Conservation (phyloP, 2,888 invertebrate species). For the Caradrina clavipalpis region DNA sequence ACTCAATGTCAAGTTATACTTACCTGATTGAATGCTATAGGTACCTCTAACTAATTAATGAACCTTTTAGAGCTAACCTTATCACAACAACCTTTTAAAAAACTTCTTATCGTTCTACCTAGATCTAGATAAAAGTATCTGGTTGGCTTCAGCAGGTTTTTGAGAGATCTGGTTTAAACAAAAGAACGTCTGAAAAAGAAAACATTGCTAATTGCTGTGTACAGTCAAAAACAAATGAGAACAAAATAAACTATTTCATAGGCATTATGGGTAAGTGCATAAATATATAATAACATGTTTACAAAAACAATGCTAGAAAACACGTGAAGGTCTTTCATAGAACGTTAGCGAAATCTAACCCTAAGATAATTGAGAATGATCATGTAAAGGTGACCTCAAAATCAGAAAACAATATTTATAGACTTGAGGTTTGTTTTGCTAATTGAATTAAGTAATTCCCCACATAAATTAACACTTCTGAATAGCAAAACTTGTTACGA, state of each 20-base stretch:
- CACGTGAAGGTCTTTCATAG: constrained; percentile 14
- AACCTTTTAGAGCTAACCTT: background rate
- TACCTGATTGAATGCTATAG: background rate
- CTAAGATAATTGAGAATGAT: background rate
- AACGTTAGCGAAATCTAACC: background rate
- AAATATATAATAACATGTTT: constrained; percentile 7
- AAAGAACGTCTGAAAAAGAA: background rate
- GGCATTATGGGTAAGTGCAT: background rate
- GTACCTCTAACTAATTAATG: background rate
- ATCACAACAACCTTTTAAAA: constrained; percentile 1
- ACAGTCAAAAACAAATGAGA: background rate
- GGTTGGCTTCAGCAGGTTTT: background rate
- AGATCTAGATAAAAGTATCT: background rate
- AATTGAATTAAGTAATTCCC: background rate
- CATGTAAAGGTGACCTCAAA: constrained; percentile 19
- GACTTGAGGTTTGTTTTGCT: background rate
- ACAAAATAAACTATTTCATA: background rate
- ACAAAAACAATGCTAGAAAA: constrained; percentile 4
- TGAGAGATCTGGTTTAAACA: background rate
- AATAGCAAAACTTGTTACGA: constrained; percentile 1
- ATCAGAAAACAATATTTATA: background rate
- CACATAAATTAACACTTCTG: background rate
- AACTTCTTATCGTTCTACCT: background rate
- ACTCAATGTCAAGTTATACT: constrained; percentile 32
- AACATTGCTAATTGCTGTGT: too few species aligned